Percentiles rank a stretch among this genome's conserved stretches.
Conservation (phyloP, 2,113 vertebrate species). For the Leptosomus discolor region DNA sequence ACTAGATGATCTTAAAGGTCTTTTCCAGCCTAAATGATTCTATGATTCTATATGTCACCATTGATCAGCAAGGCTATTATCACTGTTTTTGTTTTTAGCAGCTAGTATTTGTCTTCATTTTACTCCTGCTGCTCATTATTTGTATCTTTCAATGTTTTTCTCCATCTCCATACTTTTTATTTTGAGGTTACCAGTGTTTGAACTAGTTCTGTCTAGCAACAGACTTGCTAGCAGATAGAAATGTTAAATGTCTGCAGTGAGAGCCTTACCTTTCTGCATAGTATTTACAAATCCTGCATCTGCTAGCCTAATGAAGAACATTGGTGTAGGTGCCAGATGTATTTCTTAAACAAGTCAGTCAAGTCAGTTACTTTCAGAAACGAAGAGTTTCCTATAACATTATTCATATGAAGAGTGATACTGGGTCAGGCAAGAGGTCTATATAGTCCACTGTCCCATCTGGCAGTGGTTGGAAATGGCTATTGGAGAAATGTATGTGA, state of each 20-base stretch:
- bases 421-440: not conserved
- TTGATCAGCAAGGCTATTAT: not conserved
- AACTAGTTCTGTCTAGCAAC: not conserved
- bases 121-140: not conserved
- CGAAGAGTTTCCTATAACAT: not conserved
- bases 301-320: not conserved
- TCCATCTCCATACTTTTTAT: not conserved
- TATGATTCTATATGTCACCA: too few species aligned
- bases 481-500: accelerated
- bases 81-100: not conserved
- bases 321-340: not conserved
- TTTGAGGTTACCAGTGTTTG: not conserved
- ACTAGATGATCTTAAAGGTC: too few species aligned
- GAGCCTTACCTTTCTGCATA: not conserved
- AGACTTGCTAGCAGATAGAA: not conserved
- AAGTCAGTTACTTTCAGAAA: not conserved
- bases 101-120: not conserved
- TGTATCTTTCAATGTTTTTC: not conserved
- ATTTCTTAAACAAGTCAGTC: not conserved
- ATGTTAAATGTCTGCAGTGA: not conserved
- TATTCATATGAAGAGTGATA: not conserved
- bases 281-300: not conserved
- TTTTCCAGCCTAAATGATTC: too few species aligned
- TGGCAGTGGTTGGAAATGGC: not conserved
- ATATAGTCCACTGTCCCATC: not conserved